phyloP scores from a whole-genome alignment of 2,113 vertebrate genomes.

The Struthidea cinerea region DNA sequence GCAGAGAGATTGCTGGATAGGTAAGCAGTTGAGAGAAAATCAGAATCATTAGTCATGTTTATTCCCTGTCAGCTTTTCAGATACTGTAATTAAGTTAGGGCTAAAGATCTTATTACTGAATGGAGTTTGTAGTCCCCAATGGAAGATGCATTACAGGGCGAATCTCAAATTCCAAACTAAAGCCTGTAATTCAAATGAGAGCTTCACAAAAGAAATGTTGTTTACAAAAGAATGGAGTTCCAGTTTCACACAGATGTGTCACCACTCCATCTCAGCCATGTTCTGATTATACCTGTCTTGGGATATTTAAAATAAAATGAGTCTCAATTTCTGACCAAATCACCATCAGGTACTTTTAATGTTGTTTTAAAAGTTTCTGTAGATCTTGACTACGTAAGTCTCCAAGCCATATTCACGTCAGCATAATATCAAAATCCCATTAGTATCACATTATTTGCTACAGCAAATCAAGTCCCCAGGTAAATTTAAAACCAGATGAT shows the following conservation, averaged over 20 bases:
- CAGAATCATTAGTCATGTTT: constrained; percentile 28
- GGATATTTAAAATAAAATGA: neutral
- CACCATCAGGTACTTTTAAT: neutral
- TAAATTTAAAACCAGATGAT: neutral
- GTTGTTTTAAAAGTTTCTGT: neutral
- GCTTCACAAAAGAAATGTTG: neutral
- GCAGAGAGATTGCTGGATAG: neutral
- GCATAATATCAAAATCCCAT: neutral
- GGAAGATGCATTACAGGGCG: neutral
- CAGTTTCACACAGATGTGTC: neutral
- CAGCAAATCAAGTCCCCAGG: neutral
- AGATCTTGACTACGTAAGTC: neutral
- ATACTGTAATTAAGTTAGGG: neutral
- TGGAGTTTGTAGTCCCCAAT: neutral
- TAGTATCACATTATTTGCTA: neutral
- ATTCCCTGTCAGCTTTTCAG: constrained; percentile 5
- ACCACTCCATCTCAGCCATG: neutral
- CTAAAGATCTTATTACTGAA: neutral
- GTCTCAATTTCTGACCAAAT: neutral
- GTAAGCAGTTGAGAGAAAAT: neutral
- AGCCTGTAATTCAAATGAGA: neutral
- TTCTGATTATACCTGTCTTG: neutral
- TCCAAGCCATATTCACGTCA: neutral
- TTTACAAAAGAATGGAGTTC: neutral
- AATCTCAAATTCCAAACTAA: neutral